phyloP scores from a whole-genome alignment of 2,113 vertebrate species.

The Aix galericulata region DNA sequence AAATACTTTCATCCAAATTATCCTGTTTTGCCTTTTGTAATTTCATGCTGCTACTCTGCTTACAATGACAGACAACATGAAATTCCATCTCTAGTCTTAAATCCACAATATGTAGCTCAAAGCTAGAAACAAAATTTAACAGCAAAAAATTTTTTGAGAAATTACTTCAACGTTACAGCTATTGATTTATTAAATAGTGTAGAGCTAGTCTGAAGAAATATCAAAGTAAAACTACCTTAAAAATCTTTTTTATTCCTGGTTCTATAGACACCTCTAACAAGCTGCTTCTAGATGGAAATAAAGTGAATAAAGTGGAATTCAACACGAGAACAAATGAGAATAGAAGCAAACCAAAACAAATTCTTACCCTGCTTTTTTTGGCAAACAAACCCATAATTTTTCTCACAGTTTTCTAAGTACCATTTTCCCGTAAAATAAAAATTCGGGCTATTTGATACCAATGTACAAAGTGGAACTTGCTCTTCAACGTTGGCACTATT shows the following conservation, averaged over 20 bases:
- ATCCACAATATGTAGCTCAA: not conserved
- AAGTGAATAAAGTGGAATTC: not conserved
- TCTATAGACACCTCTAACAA: not conserved
- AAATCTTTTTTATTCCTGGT: not conserved
- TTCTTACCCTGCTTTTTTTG: conserved; percentile 88
- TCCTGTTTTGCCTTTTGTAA: not conserved
- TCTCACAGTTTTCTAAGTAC: conserved; percentile 89
- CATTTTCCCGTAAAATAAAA: conserved; percentile 91
- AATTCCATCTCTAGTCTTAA: not conserved
- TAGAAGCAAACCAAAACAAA: conserved; percentile 16
- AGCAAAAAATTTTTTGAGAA: not conserved
- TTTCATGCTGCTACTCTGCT: not conserved
- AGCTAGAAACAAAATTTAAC: not conserved
- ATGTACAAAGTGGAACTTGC: conserved; percentile 80
- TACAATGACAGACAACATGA: not conserved
- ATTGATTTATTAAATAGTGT: not conserved
- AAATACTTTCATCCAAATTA: not conserved
- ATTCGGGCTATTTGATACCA: conserved; percentile 89
- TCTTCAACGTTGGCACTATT: conserved; percentile 49
- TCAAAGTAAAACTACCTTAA: not conserved
- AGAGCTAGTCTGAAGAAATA: not conserved
- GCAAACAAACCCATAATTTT: conserved; percentile 90
- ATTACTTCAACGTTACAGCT: not conserved
- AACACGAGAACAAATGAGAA: not conserved
- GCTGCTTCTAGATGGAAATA: not conserved